These are phyloP conservation scores for Euwallacea fornicatus DNA, from an alignment of 1,140 invertebrate genomes.

Conservation along the genomic window DNA sequence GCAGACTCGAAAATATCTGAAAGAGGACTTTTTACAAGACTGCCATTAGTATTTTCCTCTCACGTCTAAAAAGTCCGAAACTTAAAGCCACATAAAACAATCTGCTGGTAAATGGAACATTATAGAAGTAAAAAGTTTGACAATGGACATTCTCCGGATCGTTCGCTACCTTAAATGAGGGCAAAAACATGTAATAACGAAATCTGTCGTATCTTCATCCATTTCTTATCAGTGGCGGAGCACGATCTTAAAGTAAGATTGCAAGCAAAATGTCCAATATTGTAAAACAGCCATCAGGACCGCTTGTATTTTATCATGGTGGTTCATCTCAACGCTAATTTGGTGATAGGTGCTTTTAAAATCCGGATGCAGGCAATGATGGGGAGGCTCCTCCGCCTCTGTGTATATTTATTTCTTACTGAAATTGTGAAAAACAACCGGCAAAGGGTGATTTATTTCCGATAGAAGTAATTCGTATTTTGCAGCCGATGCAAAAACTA, in stretches of 20 bases:
- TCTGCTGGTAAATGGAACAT: slow-evolving; percentile 28
- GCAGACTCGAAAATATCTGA: not conserved
- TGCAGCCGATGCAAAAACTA: slow-evolving; percentile 36
- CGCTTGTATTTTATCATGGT: too few species aligned
- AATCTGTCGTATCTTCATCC: slow-evolving; percentile 20
- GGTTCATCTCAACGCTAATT: too few species aligned
- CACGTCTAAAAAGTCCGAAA: slow-evolving; percentile 15
- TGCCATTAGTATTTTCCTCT: slow-evolving; percentile 14
- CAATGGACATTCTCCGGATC: slow-evolving; percentile 29
- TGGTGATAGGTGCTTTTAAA: too few species aligned
- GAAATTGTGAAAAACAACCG: slow-evolving; percentile 23
- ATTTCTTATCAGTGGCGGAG: slow-evolving; percentile 6
- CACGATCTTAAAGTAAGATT: not conserved
- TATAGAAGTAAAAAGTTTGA: slow-evolving; percentile 32
- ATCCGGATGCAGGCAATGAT: too few species aligned
- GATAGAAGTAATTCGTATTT: slow-evolving; percentile 36
- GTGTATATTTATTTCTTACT: slow-evolving; percentile 20
- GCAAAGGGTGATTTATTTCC: slow-evolving; percentile 30
- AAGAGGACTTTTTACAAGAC: too few species aligned
- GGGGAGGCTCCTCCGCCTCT: not conserved
- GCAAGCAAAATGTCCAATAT: too few species aligned
- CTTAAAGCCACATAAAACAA: slow-evolving; percentile 26
- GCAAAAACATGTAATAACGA: slow-evolving; percentile 32
- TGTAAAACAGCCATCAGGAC: too few species aligned
- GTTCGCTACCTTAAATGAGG: slow-evolving; percentile 29